These are phyloP conservation scores for Netta rufina DNA, from an alignment of 2,797 vertebrate genomes.

Conservation along the genomic window DNA sequence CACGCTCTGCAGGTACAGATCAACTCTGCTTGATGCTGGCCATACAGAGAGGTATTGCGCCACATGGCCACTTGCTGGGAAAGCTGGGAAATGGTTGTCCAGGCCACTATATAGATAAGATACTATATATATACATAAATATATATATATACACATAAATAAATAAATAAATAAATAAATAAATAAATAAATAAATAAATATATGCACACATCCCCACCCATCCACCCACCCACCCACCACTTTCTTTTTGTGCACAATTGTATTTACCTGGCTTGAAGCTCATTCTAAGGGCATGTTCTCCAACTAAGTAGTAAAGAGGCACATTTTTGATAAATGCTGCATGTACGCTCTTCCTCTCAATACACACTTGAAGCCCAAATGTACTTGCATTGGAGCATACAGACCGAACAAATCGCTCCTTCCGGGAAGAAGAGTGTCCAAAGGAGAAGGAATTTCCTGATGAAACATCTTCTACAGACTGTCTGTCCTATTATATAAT, in stretches of 20 bases:
- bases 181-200: background rate
- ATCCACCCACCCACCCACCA: background rate
- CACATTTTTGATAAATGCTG: slow-evolving; percentile 37
- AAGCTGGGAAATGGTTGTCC: background rate
- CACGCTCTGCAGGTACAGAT: slow-evolving; percentile 40
- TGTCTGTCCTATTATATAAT: slow-evolving; percentile 38
- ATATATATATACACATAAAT: rapidly evolving
- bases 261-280: slow-evolving; percentile 68
- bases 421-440: background rate
- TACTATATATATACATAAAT: background rate
- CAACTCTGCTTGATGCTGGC: background rate
- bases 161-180: background rate
- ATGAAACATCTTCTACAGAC: slow-evolving; percentile 35
- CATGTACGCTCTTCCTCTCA: slow-evolving; percentile 31
- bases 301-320: slow-evolving; percentile 64
- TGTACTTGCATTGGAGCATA: slow-evolving; percentile 47
- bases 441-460: background rate
- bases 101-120: background rate
- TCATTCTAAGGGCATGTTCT: slow-evolving; percentile 49
- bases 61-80: background rate
- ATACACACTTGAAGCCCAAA: slow-evolving; percentile 70
- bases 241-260: background rate
- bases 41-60: background rate
- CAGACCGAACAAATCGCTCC: background rate
- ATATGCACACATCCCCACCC: background rate